Percentiles rank a stretch among this genome's conserved stretches.
phyloP scores from a whole-genome alignment of 1,140 invertebrate genomes.

The Popillia japonica region DNA sequence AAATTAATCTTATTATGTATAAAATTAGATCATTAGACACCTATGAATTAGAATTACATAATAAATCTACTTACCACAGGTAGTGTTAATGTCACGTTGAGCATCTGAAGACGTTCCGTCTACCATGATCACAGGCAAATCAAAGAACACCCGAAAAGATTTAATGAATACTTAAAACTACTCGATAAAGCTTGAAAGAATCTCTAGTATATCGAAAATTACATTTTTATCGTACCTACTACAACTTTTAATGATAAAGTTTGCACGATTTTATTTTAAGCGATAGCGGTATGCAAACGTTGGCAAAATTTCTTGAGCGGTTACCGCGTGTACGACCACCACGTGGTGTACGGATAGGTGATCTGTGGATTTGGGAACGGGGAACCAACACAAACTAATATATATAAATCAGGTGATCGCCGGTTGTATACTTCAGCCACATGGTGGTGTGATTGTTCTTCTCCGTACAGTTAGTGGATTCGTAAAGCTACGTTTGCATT shows the following conservation, averaged over 20 bases:
- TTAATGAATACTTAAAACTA: too few relatives aligned
- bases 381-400: neutral
- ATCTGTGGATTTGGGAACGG: neutral
- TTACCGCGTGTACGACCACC: neutral
- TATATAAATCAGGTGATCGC: slow-evolving; percentile 11
- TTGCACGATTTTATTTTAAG: neutral
- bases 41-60: neutral
- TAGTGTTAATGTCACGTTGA: neutral
- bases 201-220: too few relatives aligned
- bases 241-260: too few relatives aligned
- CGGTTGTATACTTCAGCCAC: neutral
- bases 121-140: too few relatives aligned
- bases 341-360: too few relatives aligned
- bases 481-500: too few relatives aligned
- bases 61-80: neutral
- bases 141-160: too few relatives aligned
- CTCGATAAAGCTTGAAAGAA: too few relatives aligned
- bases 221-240: too few relatives aligned
- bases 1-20: too few relatives aligned
- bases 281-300: slow-evolving; percentile 15
- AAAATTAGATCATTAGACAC: too few relatives aligned
- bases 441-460: neutral
- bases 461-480: neutral
- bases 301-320: neutral
- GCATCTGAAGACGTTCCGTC: neutral